Evolutionary conservation across 2,113 vertebrate species (phyloP).

Genomic region (Illadopsis cleaveri): DNA sequence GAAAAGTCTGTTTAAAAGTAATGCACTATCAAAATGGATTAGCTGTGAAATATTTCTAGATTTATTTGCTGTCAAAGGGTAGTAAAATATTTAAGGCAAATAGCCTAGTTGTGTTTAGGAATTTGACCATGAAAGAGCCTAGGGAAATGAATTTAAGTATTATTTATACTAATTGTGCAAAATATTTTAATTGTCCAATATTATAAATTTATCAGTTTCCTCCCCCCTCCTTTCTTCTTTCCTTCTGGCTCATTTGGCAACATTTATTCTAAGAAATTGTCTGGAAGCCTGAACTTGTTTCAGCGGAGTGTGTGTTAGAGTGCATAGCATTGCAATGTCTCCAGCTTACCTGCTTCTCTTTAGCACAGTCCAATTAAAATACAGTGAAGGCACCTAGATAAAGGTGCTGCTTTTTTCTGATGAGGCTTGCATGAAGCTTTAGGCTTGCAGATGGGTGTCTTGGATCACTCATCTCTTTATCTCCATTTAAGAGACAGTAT

Average conservation of each 20-base stretch:
- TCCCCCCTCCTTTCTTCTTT: neutral
- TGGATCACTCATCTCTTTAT: neutral
- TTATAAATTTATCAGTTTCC: neutral
- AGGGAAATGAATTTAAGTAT: neutral
- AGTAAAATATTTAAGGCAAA: constrained; percentile 51
- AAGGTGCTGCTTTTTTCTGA: neutral
- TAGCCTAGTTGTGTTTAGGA: constrained; percentile 34
- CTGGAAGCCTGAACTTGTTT: neutral
- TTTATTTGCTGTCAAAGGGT: constrained; percentile 33
- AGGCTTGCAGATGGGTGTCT: neutral
- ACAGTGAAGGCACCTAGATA: neutral
- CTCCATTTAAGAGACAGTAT: neutral
- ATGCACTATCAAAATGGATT: constrained; percentile 21
- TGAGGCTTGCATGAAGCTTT: neutral
- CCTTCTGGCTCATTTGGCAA: neutral
- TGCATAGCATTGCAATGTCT: neutral
- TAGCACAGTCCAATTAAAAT: neutral
- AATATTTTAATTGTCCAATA: neutral
- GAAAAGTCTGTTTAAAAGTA: constrained; percentile 30
- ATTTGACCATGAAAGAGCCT: neutral
- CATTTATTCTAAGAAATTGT: neutral
- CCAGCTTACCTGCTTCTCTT: neutral
- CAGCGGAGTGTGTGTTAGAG: neutral
- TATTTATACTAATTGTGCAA: neutral
- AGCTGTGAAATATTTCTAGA: neutral